Evolutionary conservation across 1,140 invertebrate species (phyloP), one percentile per base, ranked within the genome.

Genomic region (Sinonovacula constricta): DNA sequence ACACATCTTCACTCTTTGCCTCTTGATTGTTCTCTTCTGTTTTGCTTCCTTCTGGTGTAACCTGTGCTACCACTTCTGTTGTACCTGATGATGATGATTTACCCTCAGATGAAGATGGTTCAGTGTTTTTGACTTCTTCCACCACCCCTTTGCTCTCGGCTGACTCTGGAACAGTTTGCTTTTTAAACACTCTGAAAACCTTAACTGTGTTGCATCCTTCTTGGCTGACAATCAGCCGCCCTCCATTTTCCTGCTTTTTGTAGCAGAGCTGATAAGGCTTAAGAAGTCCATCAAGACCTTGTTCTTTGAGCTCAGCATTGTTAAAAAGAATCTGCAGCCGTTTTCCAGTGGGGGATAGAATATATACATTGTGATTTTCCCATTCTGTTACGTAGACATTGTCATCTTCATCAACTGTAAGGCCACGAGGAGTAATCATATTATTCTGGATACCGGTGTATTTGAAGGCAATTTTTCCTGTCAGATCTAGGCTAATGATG

Each of bases 321-420:
- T 10, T 67, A n/a, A 76, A 59, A 5, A 76, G 30, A n/a, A 65
- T 39, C 26, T 76, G 72, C 15, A 65, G 30, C n/a, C 72, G 72
- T 65, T 76, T 76, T 36, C 72, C 72, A 30, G 60, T 18, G 22
- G 49, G 53, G 4, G 60, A 65, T 15, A 76, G 54, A 14, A 76
- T 56, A 34, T 67, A 76, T 0, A 76, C 63, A 26, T 51, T 66
- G 26, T 67, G 60, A 5, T 51, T 54, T 33, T 76, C 72, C 72
- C 72, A 76, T 67, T 76, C 72, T 22, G 72, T 76, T 3, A 76
- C 72, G 45, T 76, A 76, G 15, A 76, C 67, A 28, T 76, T 76
- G 22, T 76, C 72, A 22, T 76, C 72, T 15, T 76, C 72, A 76
- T 76, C 72, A 24, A 66, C 65, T n/a, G 72, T 76, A 1, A 76